A percentile compares a stretch with the other conserved stretches of the same genome.
phyloP scores from a whole-genome alignment of 2,113 vertebrate genomes.

The Pica pica region DNA sequence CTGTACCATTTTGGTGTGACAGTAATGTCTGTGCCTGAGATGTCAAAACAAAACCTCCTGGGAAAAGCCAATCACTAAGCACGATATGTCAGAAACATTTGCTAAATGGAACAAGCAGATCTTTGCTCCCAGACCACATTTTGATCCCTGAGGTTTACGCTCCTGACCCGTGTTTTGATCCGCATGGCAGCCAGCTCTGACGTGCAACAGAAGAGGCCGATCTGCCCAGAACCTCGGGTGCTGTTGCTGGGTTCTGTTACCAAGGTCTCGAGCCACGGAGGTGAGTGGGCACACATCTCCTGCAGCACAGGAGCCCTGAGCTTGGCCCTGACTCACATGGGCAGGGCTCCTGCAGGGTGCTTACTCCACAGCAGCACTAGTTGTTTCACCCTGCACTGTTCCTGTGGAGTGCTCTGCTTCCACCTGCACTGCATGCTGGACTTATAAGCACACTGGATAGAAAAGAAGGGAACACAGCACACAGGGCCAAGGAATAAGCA shows the following conservation, averaged over 20 bases:
- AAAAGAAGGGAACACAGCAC: neutral
- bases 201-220: neutral
- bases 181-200: rapidly evolving
- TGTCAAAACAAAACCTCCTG: neutral
- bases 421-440: neutral
- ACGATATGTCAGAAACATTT: neutral
- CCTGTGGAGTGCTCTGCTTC: neutral
- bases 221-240: no score
- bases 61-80: neutral
- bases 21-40: neutral
- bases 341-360: neutral
- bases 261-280: rapidly evolving
- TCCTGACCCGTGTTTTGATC: neutral
- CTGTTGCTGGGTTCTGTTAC: no score
- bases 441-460: neutral
- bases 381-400: neutral
- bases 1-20: neutral
- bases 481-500: neutral
- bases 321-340: rapidly evolving
- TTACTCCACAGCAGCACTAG: neutral
- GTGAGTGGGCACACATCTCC: rapidly evolving
- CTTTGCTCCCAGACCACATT: neutral
- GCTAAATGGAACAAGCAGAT: neutral
- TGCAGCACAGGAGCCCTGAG: neutral
- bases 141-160: neutral